Percentiles rank a stretch among this genome's conserved stretches.
Evolutionary conservation across 1,140 invertebrate genomes (phyloP).

Genomic region (Cepaea nemoralis): DNA sequence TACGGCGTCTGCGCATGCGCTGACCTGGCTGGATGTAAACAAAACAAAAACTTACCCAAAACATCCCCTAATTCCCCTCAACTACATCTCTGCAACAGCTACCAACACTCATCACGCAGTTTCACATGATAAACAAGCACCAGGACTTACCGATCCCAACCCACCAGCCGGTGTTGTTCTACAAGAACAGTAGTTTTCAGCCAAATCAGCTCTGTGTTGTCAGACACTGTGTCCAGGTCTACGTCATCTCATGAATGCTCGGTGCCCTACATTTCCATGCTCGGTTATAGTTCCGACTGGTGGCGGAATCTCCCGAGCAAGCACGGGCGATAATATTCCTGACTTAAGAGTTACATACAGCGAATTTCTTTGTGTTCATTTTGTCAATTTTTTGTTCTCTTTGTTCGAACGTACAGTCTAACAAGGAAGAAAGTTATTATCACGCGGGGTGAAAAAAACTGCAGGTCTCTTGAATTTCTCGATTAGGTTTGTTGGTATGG

Average conservation of each 20-base stretch:
- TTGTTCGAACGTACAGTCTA: background rate
- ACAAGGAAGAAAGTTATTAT: too few species aligned
- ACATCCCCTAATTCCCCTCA: background rate
- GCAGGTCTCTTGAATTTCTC: too few species aligned
- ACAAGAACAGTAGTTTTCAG: background rate
- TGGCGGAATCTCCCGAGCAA: background rate
- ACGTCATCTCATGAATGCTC: constrained; percentile 33
- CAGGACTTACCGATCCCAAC: constrained; percentile 14
- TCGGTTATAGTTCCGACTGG: constrained; percentile 15
- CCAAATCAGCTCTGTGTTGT: background rate
- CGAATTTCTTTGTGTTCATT: background rate
- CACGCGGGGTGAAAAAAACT: too few species aligned
- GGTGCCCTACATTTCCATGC: constrained; percentile 37
- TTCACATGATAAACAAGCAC: background rate
- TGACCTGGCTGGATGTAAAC: constrained; percentile 39
- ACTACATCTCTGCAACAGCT: background rate
- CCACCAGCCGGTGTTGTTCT: background rate
- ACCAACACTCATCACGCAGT: background rate
- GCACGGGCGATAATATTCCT: background rate
- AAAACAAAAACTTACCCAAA: constrained; percentile 40
- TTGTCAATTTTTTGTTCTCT: background rate
- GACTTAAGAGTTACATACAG: background rate
- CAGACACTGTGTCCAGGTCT: background rate
- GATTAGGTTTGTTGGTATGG: too few species aligned
- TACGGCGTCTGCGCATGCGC: constrained; percentile 32